Conservation (phyloP, 2,797 vertebrate species). For the Cynopterus sphinx region DNA sequence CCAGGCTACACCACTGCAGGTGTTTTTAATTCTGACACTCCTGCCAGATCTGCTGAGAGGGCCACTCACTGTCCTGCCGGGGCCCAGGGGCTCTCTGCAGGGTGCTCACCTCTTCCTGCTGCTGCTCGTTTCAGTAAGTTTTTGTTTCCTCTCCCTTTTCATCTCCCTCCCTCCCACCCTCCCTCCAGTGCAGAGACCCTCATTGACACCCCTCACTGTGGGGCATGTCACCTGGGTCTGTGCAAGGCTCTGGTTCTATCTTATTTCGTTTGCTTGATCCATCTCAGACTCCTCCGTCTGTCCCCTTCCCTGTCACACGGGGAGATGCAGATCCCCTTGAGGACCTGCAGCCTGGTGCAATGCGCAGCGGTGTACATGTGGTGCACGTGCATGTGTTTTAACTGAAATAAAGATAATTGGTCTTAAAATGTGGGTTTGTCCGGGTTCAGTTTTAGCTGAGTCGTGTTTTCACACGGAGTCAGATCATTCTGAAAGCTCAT, state of each 20-base stretch:
- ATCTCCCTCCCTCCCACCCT: background rate
- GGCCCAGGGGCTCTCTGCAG: too few species aligned
- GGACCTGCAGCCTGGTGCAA: background rate
- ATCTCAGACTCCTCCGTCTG: background rate
- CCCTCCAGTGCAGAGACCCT: background rate
- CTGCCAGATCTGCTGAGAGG: background rate
- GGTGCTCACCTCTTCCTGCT: too few species aligned
- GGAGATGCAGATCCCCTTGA: rapidly evolving
- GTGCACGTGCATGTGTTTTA: too few species aligned
- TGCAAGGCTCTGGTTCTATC: background rate
- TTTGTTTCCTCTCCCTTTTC: too few species aligned
- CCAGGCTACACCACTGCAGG: too few species aligned
- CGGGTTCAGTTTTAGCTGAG: too few species aligned
- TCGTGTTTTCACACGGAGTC: too few species aligned
- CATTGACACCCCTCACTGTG: rapidly evolving
- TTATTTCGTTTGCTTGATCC: background rate
- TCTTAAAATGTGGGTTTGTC: too few species aligned
- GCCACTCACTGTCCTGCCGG: rapidly evolving
- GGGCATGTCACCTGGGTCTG: rapidly evolving
- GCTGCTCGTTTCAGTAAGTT: too few species aligned
- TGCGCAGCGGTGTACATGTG: rapidly evolving
- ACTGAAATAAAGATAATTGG: too few species aligned
- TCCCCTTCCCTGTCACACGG: background rate
- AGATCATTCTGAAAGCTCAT: too few species aligned
- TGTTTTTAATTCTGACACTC: background rate